A percentile compares a stretch with the other conserved stretches of the same genome.
Conservation (phyloP, 2,888 invertebrate genomes). For the Chloroclysta siterata region DNA sequence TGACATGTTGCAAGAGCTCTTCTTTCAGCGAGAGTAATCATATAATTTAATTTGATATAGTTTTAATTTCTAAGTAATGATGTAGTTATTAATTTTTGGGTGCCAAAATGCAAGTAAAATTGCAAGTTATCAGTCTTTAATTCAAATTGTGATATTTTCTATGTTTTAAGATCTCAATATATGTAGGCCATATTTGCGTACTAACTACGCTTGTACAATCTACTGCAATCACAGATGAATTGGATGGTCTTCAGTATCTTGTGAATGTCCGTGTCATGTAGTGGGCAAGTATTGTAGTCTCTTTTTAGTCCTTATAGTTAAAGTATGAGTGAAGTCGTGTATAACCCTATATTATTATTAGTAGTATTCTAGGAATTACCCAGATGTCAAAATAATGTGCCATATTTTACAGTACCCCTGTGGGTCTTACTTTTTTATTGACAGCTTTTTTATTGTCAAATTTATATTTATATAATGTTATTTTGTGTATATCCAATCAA, state of each 20-base stretch:
- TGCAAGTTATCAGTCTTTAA: constrained; percentile 9
- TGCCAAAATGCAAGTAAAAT: constrained; percentile 32
- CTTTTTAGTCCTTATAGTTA: background rate
- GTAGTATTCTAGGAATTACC: background rate
- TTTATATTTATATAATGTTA: constrained; percentile 22
- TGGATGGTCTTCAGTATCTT: background rate
- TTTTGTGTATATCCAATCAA: constrained; percentile 12
- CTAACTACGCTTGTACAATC: background rate
- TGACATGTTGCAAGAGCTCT: background rate
- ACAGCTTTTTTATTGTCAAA: constrained; percentile 6
- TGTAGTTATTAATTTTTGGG: constrained; percentile 8
- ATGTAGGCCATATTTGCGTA: background rate
- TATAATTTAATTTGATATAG: no score
- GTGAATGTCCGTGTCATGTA: background rate
- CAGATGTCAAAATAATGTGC: constrained; percentile 10
- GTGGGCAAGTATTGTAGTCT: background rate
- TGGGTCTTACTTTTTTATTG: constrained; percentile 22
- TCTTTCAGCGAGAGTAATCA: background rate
- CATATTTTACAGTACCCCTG: constrained; percentile 18
- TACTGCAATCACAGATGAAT: background rate
- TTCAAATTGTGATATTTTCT: constrained; percentile 31
- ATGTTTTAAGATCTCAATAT: constrained; percentile 24
- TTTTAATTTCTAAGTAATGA: constrained; percentile 19
- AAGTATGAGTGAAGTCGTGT: background rate
- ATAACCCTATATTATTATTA: background rate